Evolutionary conservation across 2,113 vertebrate species (phyloP).

Genomic region (Theropithecus gelada): DNA sequence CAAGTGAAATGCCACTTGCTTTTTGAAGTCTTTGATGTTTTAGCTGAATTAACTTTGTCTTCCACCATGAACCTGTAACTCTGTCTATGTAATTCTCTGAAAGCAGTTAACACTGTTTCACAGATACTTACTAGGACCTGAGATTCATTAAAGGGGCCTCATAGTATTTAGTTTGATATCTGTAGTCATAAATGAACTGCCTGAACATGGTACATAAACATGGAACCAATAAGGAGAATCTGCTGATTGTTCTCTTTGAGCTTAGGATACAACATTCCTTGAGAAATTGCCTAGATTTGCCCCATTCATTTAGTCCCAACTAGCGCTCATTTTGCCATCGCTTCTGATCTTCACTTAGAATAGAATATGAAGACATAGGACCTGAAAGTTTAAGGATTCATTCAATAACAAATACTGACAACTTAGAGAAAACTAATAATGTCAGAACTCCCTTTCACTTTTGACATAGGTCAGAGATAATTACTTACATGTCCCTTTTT

Average conservation of each 20-base stretch:
- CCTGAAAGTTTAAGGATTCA: neutral
- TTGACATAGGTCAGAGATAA: neutral
- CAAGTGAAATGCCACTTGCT: neutral
- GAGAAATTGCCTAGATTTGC: neutral
- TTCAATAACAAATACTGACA: neutral
- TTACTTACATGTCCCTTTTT: neutral
- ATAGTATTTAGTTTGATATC: neutral
- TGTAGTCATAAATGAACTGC: neutral
- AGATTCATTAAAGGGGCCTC: neutral
- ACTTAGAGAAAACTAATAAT: neutral
- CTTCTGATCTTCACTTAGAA: neutral
- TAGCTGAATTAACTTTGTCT: neutral
- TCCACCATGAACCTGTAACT: neutral
- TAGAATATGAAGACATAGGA: neutral
- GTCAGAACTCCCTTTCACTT: neutral
- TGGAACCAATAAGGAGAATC: neutral
- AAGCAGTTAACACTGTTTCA: neutral
- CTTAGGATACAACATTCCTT: neutral
- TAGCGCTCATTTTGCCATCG: neutral
- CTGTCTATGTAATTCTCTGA: neutral
- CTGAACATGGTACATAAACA: neutral
- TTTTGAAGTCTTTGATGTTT: neutral
- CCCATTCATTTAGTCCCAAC: neutral
- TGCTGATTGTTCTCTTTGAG: neutral
- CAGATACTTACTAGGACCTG: neutral